Evolutionary conservation across 2,113 vertebrate species (phyloP).

Genomic region (Ptyas mucosa): DNA sequence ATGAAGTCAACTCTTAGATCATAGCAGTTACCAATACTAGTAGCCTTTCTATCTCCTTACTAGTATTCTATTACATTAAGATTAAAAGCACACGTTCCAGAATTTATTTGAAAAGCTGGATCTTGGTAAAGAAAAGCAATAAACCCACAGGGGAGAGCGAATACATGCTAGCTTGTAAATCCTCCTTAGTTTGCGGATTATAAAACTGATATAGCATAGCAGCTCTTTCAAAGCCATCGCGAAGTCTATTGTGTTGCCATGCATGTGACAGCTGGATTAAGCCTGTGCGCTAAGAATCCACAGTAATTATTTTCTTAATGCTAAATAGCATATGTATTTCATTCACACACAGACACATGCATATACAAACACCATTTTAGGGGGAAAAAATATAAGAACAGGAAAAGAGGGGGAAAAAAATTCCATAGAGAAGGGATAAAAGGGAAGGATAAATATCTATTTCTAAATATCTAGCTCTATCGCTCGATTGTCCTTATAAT

Average conservation of each 20-base stretch:
- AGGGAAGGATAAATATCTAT: background rate
- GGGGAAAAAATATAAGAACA: background rate
- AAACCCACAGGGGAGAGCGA: background rate
- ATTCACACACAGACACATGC: background rate
- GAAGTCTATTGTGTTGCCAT: conserved; percentile 1
- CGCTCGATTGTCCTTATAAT: background rate
- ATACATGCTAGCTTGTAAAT: background rate
- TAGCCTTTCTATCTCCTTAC: background rate
- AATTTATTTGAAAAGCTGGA: background rate
- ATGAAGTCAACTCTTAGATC: background rate
- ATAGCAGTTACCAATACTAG: background rate
- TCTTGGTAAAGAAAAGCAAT: background rate
- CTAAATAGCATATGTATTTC: background rate
- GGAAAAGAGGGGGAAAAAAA: background rate
- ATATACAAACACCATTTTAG: background rate
- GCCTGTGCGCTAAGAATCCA: background rate
- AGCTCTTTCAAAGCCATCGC: background rate
- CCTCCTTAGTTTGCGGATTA: conserved; percentile 18
- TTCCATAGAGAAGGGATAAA: background rate
- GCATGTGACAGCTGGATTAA: conserved; percentile 1
- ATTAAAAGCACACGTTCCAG: background rate
- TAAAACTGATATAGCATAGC: background rate
- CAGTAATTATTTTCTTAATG: background rate
- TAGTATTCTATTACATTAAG: background rate
- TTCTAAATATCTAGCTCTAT: background rate